Percentiles rank a stretch among this genome's conserved stretches.
These are phyloP conservation scores for Caenorhabditis inopinata DNA, from an alignment of 1,140 invertebrate genomes.

Conservation along the genomic window DNA sequence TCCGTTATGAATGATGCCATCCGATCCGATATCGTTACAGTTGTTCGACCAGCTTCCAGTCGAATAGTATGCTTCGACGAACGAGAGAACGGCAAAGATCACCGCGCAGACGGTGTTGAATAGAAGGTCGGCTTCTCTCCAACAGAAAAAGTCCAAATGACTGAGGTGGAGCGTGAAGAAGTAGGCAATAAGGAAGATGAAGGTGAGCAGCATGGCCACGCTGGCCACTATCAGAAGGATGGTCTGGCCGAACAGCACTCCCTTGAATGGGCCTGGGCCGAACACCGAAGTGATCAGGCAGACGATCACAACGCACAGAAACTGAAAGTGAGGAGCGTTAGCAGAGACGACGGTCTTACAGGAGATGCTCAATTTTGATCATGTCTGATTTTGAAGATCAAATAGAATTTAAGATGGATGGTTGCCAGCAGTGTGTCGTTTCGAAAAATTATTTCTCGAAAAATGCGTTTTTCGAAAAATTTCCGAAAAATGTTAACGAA, in stretches of 20 bases:
- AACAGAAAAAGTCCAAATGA: slow-evolving; percentile 63
- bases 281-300: slow-evolving; percentile 62
- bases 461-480: no score
- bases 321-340: slow-evolving; percentile 49
- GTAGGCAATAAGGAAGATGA: slow-evolving; percentile 61
- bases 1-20: slow-evolving; percentile 65
- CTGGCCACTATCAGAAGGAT: slow-evolving; percentile 59
- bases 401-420: no score
- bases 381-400: not conserved
- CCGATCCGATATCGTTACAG: slow-evolving; percentile 59
- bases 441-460: no score
- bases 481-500: no score
- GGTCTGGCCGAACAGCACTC: slow-evolving; percentile 65
- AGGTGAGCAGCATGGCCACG: slow-evolving; percentile 59
- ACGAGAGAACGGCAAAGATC: slow-evolving; percentile 56
- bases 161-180: slow-evolving; percentile 61
- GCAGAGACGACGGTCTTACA: not conserved
- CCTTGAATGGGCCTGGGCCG: slow-evolving; percentile 65
- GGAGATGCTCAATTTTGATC: not conserved
- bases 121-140: slow-evolving; percentile 58
- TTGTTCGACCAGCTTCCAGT: slow-evolving; percentile 65
- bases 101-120: slow-evolving; percentile 52
- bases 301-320: slow-evolving; percentile 61
- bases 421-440: no score
- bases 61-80: slow-evolving; percentile 63